These are phyloP conservation scores for Podiceps cristatus DNA, from an alignment of 2,113 vertebrate genomes.

Conservation along the genomic window DNA sequence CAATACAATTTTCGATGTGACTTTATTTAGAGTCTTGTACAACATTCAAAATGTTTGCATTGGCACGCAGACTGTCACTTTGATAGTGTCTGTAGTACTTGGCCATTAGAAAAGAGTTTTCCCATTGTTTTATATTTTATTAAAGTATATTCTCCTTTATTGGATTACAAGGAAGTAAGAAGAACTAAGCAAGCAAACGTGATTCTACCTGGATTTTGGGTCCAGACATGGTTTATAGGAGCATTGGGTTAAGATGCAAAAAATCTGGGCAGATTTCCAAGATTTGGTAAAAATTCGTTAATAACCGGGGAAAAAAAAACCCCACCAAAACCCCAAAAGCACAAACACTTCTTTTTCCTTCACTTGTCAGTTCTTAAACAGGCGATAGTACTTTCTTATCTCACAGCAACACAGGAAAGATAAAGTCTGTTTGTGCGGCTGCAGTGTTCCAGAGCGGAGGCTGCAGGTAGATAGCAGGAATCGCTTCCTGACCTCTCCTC, in stretches of 20 bases:
- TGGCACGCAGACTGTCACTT: background rate
- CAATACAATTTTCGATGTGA: background rate
- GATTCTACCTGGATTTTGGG: background rate
- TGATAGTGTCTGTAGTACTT: background rate
- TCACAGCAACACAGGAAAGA: background rate
- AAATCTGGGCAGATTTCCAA: background rate
- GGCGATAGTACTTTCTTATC: background rate
- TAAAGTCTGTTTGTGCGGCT: background rate
- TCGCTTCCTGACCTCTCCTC: background rate
- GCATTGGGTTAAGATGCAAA: background rate
- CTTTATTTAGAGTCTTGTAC: background rate
- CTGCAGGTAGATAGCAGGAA: background rate
- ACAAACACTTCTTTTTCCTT: background rate
- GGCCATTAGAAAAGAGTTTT: background rate
- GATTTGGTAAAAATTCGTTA: background rate
- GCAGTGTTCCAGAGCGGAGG: background rate
- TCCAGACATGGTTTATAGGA: background rate
- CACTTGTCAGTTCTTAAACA: background rate
- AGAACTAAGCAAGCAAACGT: background rate
- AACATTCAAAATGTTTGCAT: accelerated
- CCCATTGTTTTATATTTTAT: background rate
- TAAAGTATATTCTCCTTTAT: background rate
- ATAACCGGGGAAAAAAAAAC: accelerated
- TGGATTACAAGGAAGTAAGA: background rate
- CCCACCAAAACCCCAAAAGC: no score